Base-by-base conservation (phyloP, 2,797 vertebrate genomes). In the Gadopsis bispinosus region DNA sequence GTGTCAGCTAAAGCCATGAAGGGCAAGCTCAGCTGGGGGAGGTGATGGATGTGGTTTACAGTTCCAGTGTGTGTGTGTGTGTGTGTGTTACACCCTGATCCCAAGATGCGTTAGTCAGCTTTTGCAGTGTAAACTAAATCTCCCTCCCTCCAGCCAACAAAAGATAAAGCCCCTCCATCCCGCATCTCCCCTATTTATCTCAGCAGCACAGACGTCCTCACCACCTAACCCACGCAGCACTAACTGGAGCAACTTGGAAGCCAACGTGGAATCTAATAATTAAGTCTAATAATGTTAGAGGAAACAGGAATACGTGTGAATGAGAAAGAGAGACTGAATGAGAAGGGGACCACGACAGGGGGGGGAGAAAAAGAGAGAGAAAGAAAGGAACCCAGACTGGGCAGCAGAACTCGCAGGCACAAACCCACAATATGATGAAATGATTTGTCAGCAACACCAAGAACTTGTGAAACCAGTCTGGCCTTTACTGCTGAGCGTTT, bases 401-500 rank as follows among this genome's bases (percentile, higher is more conserved):
- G 51, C 65, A 13, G 48, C 19, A 47, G 54, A 61, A 66, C 12
- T 22, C 26, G 33, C 22, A 79, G 22, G 26, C 26, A 75, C 59
- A 79, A 79, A 84, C 63, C 83, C 67, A 69, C 63, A 39, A 26
- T 64, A 0, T 68, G 63, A 83, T 56, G 50, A 58, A 86, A 78
- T 86, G 87, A 89, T 89, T 81, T 55, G 89, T 93, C 91, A 93
- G 89, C 91, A 91, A 59, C 31, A 60, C 8, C 2, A 3, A 73
- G 65, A 90, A 89, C 89, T 76, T 70, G 92, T 72, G 51, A 72
- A 93, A 93, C 92, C 88, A 87, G 93, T 91, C 79, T 0, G 17
- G 14, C 29, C 12, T 73, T 75, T 29, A 65, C 60, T 13, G 59
- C 80, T 56, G 29, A 87, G 77, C 50, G 77, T 92, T 92, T 94